phyloP scores from a whole-genome alignment of 2,888 invertebrate species.

The Machimus rusticus region DNA sequence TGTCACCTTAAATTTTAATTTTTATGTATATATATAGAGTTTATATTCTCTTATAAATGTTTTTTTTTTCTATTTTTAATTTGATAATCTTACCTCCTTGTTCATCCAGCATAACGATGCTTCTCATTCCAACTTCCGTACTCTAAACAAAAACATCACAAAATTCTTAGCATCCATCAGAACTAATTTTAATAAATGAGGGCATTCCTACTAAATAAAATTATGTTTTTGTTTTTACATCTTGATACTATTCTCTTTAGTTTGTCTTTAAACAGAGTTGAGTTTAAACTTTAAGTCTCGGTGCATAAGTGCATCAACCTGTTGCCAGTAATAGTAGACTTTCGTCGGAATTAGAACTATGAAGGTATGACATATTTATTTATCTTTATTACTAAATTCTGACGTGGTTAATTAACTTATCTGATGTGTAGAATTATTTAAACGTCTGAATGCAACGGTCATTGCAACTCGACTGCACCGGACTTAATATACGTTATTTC shows the following conservation, averaged over 20 bases:
- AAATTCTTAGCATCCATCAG: constrained; percentile 51
- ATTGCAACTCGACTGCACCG: not conserved
- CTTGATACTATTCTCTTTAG: constrained; percentile 45
- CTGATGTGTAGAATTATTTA: not conserved
- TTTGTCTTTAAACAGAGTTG: not conserved
- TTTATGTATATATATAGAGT: constrained; percentile 9
- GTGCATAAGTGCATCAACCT: not conserved
- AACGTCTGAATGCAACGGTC: not conserved
- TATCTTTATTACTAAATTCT: not conserved
- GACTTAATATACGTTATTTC: not conserved
- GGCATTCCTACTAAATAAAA: constrained; percentile 44
- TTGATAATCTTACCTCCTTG: constrained; percentile 95
- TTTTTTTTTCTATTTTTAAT: constrained; percentile 50
- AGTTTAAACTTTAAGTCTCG: not conserved
- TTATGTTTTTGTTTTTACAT: constrained; percentile 48
- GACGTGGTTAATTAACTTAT: not conserved
- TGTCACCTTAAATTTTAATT: not conserved
- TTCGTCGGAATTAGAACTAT: not conserved
- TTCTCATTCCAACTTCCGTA: constrained; percentile 99
- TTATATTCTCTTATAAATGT: not conserved
- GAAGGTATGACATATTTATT: not conserved
- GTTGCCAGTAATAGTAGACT: not conserved
- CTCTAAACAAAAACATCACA: constrained; percentile 81
- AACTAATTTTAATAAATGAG: constrained; percentile 35
- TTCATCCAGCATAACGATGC: constrained; percentile 99